Base-by-base conservation (phyloP, 1,140 invertebrate genomes). In the Drosophila kohkoa region DNA sequence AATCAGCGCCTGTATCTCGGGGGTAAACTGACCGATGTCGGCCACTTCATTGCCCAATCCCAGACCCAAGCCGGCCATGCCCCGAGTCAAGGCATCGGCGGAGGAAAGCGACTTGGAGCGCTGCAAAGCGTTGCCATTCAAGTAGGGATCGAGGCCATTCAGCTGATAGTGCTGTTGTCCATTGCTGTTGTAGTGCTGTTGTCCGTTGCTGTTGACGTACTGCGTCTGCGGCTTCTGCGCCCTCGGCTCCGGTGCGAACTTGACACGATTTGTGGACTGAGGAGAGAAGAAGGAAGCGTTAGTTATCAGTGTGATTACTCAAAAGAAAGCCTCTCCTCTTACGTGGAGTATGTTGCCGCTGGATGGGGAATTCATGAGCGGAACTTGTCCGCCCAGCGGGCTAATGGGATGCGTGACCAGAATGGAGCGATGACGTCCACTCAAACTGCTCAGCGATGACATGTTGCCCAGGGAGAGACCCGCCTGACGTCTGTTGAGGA, bases 91-190 rank as follows among this genome's bases (percentile, higher is more conserved):
- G 1, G 94, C 93, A 80, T 97, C 96, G 0, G 95, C 94, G 1
- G 96, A 95, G 1, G 95, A 96, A 51, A 97, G 92, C 54, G 96
- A 97, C 91, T 97, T 97, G 6, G 96, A 97, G 20, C 96, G 94
- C 92, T 97, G 94, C 92, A 60, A 90, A 74, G 66, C 93, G 48
- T 77, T 87, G n/a, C 81, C 79, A 62, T 83, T 82, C 16, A 79
- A 35, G 51, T 90, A 94, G 87, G 92, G 69, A 87, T 92, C 90
- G 5, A 82, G 63, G 62, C 87, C 94, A 93, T 92, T 81, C 10
- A 86, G 7, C 79, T 92, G 78, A 57, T 89, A 85, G n/a, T 74
- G 57, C 15, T 85, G 57, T 13, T 85, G 88, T 28, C 70, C 76
- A 54, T 86, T 79, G 35, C 69, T 82, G 16, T 78, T 81, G 38